These are phyloP conservation scores for Eueides isabella DNA, from an alignment of 1,140 invertebrate species.

Conservation along the genomic window DNA sequence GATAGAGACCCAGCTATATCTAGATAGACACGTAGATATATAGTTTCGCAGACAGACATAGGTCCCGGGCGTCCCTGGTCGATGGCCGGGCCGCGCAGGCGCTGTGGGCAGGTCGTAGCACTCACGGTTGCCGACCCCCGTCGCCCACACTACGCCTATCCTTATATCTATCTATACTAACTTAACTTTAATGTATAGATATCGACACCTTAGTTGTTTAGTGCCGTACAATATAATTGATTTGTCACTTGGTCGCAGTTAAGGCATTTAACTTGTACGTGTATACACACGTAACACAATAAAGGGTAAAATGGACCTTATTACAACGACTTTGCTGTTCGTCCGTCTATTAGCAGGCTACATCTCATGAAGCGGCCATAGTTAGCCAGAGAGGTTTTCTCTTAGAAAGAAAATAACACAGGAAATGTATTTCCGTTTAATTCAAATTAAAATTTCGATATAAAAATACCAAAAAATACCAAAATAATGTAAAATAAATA, in stretches of 20 bases:
- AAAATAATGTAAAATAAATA: no score
- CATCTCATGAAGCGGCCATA: no score
- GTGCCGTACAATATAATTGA: background rate
- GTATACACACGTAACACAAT: no score
- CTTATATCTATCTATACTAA: conserved; percentile 32
- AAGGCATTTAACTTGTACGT: no score
- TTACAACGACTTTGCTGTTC: no score
- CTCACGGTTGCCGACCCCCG: conserved; percentile 69
- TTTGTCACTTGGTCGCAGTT: conserved; percentile 1
- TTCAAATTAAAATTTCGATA: no score
- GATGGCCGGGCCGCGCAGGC: conserved; percentile 70
- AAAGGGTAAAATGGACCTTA: no score
- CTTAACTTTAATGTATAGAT: background rate
- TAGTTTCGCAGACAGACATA: background rate
- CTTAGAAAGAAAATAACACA: no score
- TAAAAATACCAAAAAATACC: no score
- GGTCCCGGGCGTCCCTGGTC: conserved; percentile 56
- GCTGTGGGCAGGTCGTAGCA: conserved; percentile 65
- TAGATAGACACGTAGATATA: background rate
- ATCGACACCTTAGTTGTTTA: conserved; percentile 11
- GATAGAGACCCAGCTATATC: background rate
- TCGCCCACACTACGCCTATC: conserved; percentile 30
- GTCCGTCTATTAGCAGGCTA: no score
- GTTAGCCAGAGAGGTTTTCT: no score
- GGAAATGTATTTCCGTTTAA: no score